Evolutionary conservation across 2,113 vertebrate genomes (phyloP), one percentile per base, ranked within the genome.

Genomic region (Nycticorax nycticorax): DNA sequence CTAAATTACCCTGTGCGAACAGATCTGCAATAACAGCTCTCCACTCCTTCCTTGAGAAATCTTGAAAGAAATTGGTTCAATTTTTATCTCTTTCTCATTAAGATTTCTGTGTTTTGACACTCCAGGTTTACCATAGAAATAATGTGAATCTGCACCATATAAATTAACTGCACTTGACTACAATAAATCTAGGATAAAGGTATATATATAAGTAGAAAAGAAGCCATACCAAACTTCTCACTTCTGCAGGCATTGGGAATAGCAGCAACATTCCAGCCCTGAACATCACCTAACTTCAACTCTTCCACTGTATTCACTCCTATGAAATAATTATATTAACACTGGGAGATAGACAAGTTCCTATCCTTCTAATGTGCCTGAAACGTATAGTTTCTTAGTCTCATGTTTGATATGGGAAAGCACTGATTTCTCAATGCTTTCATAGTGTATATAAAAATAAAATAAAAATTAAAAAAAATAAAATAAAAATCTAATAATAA

Each of bases 301-400:
- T 68, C 19, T 35, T 35, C 64, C 5, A 1, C 55, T 77, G 15
- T 10, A 7, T 33, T 53, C 8, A 8, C 18, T 41, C 23, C 30
- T 55, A 7, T 45, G 53, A 87, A 77, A 74, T 28, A 69, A 47
- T 69, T 41, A 45, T 4, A 12, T 39, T 56, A 67, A 10, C 43
- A 77, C 0, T 3, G 1, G 16, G 22, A 71, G 28, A 37, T 0
- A 21, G 23, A n/a, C 16, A 48, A 60, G 23, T 45, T 81, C 35
- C 3, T 59, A 3, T 32, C 56, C 84, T 71, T 30, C 53, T 30
- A 26, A 26, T 14, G 56, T 14, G 81, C 64, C 48, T 59, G 47
- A 63, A 45, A 67, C 62, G 15, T 10, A 2, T 27, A 19, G 4
- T 55, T 57, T 28, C 21, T 37, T 52, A 35, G 12, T n/a, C 10